Conservation (phyloP, 2,113 vertebrate genomes). For the Acinonyx jubatus region DNA sequence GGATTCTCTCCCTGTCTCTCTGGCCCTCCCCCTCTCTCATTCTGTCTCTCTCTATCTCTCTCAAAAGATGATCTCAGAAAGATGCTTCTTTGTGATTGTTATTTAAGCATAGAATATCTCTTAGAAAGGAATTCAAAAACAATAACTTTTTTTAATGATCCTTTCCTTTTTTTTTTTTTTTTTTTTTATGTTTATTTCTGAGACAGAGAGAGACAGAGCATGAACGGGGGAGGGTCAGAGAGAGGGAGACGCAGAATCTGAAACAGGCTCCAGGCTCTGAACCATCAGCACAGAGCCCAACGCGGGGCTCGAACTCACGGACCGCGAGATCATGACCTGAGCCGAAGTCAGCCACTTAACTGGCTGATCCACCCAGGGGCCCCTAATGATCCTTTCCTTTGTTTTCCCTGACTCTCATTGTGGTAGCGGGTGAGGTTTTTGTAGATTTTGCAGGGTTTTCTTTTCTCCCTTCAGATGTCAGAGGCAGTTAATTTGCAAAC, state of each 20-base stretch:
- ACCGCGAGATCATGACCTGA: no score
- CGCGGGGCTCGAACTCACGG: no score
- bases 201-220: no score
- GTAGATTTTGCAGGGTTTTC: not conserved
- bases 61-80: not conserved
- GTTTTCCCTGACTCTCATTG: not conserved
- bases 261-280: no score
- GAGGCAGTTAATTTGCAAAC: conserved; percentile 55
- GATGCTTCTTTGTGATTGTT: not conserved
- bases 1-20: no score
- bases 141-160: not conserved
- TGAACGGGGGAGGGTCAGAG: no score
- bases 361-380: no score
- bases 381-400: not conserved
- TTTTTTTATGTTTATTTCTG: no score
- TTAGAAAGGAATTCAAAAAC: not conserved
- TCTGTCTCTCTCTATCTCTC: no score
- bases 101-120: not conserved
- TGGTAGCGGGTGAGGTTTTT: conserved; percentile 1
- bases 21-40: no score
- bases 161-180: not conserved
- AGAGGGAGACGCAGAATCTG: no score
- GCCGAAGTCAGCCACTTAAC: no score
- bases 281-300: fast-evolving
- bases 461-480: conserved; percentile 25